phyloP scores from a whole-genome alignment of 2,113 vertebrate genomes.

The Hiodon alosoides region DNA sequence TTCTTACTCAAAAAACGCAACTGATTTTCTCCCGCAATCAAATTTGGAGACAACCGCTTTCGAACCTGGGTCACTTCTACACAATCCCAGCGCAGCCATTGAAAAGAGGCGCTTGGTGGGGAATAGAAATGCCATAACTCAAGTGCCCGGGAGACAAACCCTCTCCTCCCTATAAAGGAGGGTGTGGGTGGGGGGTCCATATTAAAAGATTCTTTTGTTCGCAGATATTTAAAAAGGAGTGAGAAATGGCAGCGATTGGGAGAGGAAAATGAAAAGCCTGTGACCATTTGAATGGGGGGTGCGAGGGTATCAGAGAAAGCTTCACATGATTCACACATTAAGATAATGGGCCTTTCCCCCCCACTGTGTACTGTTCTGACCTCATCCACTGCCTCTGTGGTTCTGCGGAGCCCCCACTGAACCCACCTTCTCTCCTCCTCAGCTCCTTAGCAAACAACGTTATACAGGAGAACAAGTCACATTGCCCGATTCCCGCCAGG shows the following conservation, averaged over 20 bases:
- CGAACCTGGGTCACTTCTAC: conserved; percentile 1
- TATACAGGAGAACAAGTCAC: too few species aligned
- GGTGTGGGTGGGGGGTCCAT: conserved; percentile 20
- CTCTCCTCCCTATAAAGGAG: conserved; percentile 21
- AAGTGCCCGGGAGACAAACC: conserved; percentile 14
- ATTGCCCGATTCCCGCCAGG: too few species aligned
- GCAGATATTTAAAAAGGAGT: conserved; percentile 34
- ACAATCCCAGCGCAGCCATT: conserved; percentile 4
- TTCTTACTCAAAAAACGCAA: neutral
- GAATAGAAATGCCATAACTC: conserved; percentile 12
- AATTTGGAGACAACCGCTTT: neutral
- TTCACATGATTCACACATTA: conserved; percentile 11
- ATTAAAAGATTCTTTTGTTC: conserved; percentile 44
- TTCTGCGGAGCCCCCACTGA: too few species aligned
- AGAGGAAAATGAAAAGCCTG: conserved; percentile 33
- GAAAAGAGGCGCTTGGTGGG: conserved; percentile 13
- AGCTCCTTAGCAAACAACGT: too few species aligned
- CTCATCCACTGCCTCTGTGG: too few species aligned
- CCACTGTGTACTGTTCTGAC: neutral
- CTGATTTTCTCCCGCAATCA: neutral
- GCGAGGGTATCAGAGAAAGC: conserved; percentile 13
- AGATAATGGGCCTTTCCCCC: conserved; percentile 10
- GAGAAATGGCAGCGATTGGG: conserved; percentile 36
- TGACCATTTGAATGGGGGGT: conserved; percentile 18
- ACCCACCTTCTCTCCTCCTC: too few species aligned